Evolutionary conservation across 2,113 vertebrate genomes (phyloP).

Genomic region (Oenanthe melanoleuca): DNA sequence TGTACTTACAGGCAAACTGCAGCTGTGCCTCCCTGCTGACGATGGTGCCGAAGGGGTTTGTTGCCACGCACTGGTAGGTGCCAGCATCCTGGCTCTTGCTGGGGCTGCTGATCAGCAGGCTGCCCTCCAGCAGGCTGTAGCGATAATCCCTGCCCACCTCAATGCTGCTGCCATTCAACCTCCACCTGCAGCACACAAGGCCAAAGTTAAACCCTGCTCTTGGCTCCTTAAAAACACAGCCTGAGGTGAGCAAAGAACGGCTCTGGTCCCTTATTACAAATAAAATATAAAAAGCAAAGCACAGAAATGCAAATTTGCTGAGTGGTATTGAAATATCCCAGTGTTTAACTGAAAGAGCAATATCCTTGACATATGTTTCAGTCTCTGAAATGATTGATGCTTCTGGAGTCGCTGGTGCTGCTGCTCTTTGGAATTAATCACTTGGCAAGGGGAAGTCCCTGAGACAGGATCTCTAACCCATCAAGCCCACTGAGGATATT

Average conservation of each 20-base stretch:
- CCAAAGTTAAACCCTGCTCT: conserved; percentile 30
- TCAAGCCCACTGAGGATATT: neutral
- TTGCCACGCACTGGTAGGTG: conserved; percentile 93
- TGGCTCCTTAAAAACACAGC: neutral
- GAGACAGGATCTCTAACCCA: neutral
- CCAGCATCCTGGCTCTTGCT: conserved; percentile 90
- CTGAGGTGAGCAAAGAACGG: neutral
- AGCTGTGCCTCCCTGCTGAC: conserved; percentile 92
- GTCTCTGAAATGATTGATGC: conserved; percentile 12
- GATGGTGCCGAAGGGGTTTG: conserved; percentile 92
- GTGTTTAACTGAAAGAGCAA: neutral
- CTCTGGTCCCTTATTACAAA: neutral
- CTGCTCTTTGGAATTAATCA: conserved; percentile 15
- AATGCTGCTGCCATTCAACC: conserved; percentile 89
- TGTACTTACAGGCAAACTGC: conserved; percentile 86
- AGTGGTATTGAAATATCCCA: neutral
- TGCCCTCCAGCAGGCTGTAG: conserved; percentile 90
- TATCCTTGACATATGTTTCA: neutral
- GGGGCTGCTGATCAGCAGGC: conserved; percentile 90
- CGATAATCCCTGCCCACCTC: conserved; percentile 85
- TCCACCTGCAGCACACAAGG: conserved; percentile 86
- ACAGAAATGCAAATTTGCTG: neutral
- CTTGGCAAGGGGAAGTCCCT: neutral
- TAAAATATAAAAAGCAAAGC: too few relatives aligned
- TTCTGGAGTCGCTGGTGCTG: neutral